These are phyloP conservation scores for Phrynosoma blainvillii DNA, from an alignment of 2,113 vertebrate species.

Conservation along the genomic window DNA sequence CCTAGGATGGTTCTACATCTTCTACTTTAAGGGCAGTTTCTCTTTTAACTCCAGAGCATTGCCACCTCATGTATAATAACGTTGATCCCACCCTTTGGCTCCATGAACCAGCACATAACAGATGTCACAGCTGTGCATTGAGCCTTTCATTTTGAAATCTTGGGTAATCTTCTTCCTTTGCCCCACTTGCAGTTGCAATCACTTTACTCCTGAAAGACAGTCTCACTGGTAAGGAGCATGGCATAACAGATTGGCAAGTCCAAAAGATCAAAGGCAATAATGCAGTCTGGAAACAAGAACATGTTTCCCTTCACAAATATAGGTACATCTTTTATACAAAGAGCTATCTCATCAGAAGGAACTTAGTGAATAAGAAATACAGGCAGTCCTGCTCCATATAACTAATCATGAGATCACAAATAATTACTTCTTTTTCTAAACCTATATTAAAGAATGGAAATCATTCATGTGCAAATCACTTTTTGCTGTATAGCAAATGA, in stretches of 20 bases:
- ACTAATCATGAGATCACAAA: constrained; percentile 14
- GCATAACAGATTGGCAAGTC: not conserved
- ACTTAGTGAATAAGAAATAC: not conserved
- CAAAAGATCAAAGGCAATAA: constrained; percentile 12
- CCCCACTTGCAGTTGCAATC: not conserved
- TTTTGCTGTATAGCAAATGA: not conserved
- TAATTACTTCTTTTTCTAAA: not conserved
- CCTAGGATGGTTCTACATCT: not conserved
- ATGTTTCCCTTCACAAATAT: not conserved
- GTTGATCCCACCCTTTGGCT: not conserved
- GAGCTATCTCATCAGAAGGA: not conserved
- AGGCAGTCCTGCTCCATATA: not conserved
- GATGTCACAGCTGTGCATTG: not conserved
- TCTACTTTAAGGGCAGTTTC: not conserved
- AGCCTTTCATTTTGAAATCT: constrained; percentile 12
- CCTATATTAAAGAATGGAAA: not conserved
- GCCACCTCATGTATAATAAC: not conserved
- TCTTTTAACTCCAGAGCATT: not conserved
- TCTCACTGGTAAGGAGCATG: not conserved
- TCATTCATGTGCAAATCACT: constrained; percentile 37
- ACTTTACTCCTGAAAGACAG: not conserved
- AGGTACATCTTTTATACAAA: not conserved
- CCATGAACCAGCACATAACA: not conserved
- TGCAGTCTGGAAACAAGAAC: not conserved
- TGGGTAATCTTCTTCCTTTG: constrained; percentile 13